A percentile compares a stretch with the other conserved stretches of the same genome.
Conservation (phyloP, 1,140 invertebrate species). For the Drosophila serrata region DNA sequence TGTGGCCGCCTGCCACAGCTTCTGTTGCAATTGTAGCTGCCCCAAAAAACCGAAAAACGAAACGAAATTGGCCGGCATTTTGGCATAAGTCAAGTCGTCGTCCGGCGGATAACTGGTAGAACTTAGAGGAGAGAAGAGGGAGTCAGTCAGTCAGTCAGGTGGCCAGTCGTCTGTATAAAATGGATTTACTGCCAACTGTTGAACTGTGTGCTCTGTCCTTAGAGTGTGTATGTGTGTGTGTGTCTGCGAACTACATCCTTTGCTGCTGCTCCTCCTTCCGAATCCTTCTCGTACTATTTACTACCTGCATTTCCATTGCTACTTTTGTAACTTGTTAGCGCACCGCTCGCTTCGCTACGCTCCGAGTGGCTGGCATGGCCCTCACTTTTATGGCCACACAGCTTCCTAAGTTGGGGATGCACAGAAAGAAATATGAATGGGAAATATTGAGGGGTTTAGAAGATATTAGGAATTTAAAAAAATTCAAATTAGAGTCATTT, state of each 20-base stretch:
- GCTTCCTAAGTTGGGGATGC: conserved; percentile 24
- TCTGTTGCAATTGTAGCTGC: conserved; percentile 52
- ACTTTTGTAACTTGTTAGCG: conserved; percentile 83
- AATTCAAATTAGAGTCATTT: rapidly evolving
- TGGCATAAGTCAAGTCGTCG: conserved; percentile 79
- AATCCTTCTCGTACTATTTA: conserved; percentile 63
- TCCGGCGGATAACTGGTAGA: conserved; percentile 26
- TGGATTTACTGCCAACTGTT: conserved; percentile 84
- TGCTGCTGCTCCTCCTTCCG: background rate
- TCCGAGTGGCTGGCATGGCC: conserved; percentile 25
- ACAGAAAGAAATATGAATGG: background rate
- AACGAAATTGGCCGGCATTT: conserved; percentile 78
- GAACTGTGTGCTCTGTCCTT: conserved; percentile 62
- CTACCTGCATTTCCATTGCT: conserved; percentile 83
- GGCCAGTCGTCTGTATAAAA: conserved; percentile 82
- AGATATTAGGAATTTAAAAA: background rate
- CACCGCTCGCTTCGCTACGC: conserved; percentile 57
- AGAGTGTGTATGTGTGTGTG: background rate
- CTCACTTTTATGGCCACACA: conserved; percentile 56
- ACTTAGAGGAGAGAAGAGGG: no score
- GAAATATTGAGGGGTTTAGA: no score
- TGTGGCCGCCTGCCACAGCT: conserved; percentile 43
- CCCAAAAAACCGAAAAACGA: conserved; percentile 39
- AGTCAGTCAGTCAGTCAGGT: conserved; percentile 61
- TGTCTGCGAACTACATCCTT: background rate